These are phyloP conservation scores for Melanotaenia nigrans DNA, from an alignment of 2,797 vertebrate species.

Conservation along the genomic window DNA sequence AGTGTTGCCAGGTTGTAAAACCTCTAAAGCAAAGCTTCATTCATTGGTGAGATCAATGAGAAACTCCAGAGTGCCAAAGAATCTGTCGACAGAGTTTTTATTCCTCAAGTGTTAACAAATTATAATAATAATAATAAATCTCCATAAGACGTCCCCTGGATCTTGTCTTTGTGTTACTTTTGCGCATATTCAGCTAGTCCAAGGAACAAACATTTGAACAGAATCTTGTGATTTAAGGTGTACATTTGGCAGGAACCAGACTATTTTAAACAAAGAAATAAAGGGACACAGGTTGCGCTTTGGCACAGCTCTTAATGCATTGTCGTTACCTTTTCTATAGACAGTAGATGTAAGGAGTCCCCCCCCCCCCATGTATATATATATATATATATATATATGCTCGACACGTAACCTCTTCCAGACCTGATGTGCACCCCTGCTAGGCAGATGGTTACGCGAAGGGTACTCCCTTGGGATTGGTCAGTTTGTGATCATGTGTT, in stretches of 20 bases:
- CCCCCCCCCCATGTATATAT: no score
- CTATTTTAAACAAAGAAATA: not conserved
- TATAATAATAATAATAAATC: constrained; percentile 23
- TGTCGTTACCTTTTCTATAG: no score
- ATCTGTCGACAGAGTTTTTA: constrained; percentile 17
- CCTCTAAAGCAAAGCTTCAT: not conserved
- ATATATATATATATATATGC: no score
- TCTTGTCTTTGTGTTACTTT: constrained; percentile 29
- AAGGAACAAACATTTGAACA: constrained; percentile 38
- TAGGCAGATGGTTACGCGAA: no score
- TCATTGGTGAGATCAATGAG: constrained; percentile 21
- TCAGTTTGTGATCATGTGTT: no score
- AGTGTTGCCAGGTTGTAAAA: no score
- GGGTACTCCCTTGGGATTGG: no score
- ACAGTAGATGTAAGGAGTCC: no score
- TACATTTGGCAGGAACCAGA: constrained; percentile 9
- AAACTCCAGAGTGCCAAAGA: not conserved
- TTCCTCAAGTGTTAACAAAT: constrained; percentile 27
- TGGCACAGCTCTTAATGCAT: no score
- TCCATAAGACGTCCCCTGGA: constrained; percentile 2
- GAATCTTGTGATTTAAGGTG: constrained; percentile 25
- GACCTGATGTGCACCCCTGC: no score
- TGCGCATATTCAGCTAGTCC: constrained; percentile 12
- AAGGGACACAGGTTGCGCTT: no score
- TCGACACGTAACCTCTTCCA: no score